These are phyloP conservation scores for Ormyrus pomaceus DNA, from an alignment of 2,888 invertebrate species.

Conservation along the genomic window DNA sequence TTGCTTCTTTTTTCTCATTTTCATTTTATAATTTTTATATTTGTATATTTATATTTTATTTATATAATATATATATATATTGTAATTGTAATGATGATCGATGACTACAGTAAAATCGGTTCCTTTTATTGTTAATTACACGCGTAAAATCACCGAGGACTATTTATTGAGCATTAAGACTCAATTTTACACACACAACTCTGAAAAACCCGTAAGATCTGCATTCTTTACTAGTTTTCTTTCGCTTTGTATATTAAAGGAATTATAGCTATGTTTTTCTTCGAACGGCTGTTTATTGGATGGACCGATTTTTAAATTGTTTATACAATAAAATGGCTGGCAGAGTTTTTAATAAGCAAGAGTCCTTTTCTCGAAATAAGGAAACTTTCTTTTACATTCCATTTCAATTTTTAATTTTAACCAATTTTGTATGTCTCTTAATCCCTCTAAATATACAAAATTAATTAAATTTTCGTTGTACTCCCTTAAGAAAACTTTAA, in stretches of 20 bases:
- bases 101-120: slow-evolving; percentile 43
- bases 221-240: background rate
- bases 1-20: background rate
- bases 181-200: slow-evolving; percentile 35
- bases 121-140: slow-evolving; percentile 31
- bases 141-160: slow-evolving; percentile 28
- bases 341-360: too few relatives aligned
- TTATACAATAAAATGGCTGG: too few relatives aligned
- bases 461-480: background rate
- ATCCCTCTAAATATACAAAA: too few relatives aligned
- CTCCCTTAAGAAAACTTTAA: too few relatives aligned
- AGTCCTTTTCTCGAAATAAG: too few relatives aligned
- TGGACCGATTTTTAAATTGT: slow-evolving; percentile 30
- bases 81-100: background rate
- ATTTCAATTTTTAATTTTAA: too few relatives aligned
- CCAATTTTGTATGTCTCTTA: too few relatives aligned
- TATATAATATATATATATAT: slow-evolving; percentile 7
- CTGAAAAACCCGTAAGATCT: slow-evolving; percentile 36
- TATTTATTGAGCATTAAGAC: slow-evolving; percentile 34
- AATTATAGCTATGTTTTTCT: slow-evolving; percentile 9
- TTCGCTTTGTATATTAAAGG: slow-evolving; percentile 14
- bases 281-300: slow-evolving; percentile 48
- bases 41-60: slow-evolving; percentile 1
- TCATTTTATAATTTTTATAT: slow-evolving; percentile 34
- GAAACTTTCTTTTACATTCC: too few relatives aligned